phyloP scores from a whole-genome alignment of 2,113 vertebrate species.

The Vidua chalybeata region DNA sequence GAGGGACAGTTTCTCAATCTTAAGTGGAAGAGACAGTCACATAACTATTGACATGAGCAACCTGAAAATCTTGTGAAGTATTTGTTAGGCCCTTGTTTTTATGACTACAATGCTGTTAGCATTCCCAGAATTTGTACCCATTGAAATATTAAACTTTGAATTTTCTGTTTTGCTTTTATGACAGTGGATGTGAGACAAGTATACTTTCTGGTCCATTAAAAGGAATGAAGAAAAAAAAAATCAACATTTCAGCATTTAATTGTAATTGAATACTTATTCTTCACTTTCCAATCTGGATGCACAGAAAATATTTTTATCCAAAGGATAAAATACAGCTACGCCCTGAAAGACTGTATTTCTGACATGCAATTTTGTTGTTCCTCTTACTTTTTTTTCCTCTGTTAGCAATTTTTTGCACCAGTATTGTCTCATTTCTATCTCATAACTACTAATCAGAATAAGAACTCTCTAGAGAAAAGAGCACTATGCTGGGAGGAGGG shows the following conservation, averaged over 20 bases:
- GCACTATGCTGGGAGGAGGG: background rate
- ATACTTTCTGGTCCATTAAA: background rate
- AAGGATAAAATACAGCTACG: background rate
- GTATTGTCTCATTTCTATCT: background rate
- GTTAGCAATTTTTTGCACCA: background rate
- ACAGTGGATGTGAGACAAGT: background rate
- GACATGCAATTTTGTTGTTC: background rate
- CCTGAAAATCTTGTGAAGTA: background rate
- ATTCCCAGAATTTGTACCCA: background rate
- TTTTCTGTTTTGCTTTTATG: background rate
- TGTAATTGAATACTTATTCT: background rate
- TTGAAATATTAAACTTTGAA: background rate
- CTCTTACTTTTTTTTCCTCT: background rate
- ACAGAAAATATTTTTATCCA: background rate
- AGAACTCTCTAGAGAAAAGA: background rate
- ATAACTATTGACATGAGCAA: background rate
- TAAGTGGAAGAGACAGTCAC: background rate
- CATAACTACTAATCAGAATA: background rate
- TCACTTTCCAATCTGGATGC: background rate
- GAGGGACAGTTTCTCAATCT: background rate
- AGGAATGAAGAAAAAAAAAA: background rate
- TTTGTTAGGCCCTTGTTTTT: background rate
- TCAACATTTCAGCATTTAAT: background rate
- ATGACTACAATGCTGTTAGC: background rate
- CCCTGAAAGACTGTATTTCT: background rate